Conservation (phyloP, 2,113 vertebrate species). For the Bungarus multicinctus region DNA sequence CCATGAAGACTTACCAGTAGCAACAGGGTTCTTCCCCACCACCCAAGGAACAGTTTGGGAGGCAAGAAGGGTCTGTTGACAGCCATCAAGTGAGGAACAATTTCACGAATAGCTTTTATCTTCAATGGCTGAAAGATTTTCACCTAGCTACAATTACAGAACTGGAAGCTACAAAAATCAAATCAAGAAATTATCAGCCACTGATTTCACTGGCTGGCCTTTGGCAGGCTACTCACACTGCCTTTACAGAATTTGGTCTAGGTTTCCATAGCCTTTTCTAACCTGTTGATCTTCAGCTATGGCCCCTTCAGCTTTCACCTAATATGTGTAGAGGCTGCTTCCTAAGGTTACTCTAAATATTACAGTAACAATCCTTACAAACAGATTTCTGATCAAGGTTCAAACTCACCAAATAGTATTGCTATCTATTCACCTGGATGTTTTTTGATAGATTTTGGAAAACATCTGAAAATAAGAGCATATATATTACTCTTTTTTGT, state of each 20-base stretch:
- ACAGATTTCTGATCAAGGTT: not conserved
- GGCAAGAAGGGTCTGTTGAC: not conserved
- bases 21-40: not conserved
- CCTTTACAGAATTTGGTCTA: not conserved
- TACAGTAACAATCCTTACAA: not conserved
- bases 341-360: not conserved
- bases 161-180: too few species aligned
- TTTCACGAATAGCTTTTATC: not conserved
- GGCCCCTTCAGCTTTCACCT: not conserved
- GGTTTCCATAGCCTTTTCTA: not conserved
- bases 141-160: not conserved
- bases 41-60: not conserved
- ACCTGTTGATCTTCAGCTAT: not conserved
- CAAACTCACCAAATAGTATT: not conserved
- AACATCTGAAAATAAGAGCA: not conserved
- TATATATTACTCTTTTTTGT: not conserved
- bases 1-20: slow-evolving; percentile 20
- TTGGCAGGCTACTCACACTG: not conserved
- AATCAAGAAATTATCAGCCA: not conserved
- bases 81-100: slow-evolving; percentile 2
- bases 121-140: not conserved
- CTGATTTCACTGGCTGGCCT: not conserved
- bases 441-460: not conserved
- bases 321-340: not conserved
- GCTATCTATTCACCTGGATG: not conserved